Evolutionary conservation across 1,140 invertebrate genomes (phyloP), one percentile per base, ranked within the genome.

Genomic region (Microplitis demolitor): DNA sequence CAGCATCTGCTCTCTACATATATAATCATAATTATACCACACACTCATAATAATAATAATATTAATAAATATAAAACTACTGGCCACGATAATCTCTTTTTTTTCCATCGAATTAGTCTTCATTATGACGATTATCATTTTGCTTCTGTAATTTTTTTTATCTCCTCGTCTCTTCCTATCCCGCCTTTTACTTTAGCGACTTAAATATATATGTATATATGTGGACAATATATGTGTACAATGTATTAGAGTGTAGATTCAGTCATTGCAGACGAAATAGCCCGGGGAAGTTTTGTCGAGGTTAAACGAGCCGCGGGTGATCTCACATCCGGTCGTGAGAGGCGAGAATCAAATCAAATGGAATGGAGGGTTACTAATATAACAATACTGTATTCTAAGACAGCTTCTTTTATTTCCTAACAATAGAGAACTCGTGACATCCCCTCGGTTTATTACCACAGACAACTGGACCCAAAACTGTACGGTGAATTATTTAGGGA

Each of bases 271-370:
- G 63, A 64, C 66, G 54, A 64, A 74, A 24, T 16, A 72, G 58
- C 63, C 63, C 68, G 74, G 45, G 56, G 24, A 34, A 34, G 56
- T 72, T 72, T 74, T 60, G 74, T 4, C n/a, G 4, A 45, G 72
- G 76, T 79, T 81, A 80, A 83, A 76, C 78, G 80, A 81, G 74
- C 77, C 78, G 80, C 80, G 79, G 78, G 76, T 82, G 81, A 84
- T 77, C 81, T 81, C 78, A 78, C 77, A 77, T 82, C 82, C 82
- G 82, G 81, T 79, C 69, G 62, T 74, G 64, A 74, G 64, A 74
- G 61, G 73, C 76, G 74, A 76, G 75, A 80, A 78, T 78, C 73
- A 76, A 78, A 81, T 78, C 69, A 80, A 82, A 79, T 71, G 76
- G 73, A 79, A 81, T 74, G 78, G 78, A 79, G 80, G 79, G 78